Conservation (phyloP, 2,797 vertebrate species). For the Falco columbarius region DNA sequence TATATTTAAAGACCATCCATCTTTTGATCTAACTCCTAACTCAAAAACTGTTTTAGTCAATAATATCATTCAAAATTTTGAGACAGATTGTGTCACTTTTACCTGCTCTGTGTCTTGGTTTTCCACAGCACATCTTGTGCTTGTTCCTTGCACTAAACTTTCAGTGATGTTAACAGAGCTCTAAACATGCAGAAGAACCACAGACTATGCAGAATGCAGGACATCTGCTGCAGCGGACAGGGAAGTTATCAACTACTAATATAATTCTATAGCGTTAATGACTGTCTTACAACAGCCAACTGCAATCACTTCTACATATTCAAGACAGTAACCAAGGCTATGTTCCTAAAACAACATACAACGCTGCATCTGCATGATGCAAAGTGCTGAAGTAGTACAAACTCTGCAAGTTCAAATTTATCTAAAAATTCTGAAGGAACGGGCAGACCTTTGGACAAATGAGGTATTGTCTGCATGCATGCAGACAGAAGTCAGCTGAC, state of each 20-base stretch:
- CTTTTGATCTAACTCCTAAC: neutral
- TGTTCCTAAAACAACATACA: neutral
- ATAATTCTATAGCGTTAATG: neutral
- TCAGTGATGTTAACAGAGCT: neutral
- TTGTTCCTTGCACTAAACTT: neutral
- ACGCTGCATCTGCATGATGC: neutral
- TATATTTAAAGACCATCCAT: neutral
- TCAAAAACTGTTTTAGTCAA: neutral
- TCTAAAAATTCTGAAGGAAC: neutral
- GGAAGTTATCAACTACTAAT: neutral
- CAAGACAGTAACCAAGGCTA: neutral
- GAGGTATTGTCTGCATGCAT: neutral
- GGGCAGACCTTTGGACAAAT: neutral
- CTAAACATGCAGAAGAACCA: neutral
- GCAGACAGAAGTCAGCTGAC: neutral
- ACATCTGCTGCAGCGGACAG: neutral
- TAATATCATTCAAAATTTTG: neutral
- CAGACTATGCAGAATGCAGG: neutral
- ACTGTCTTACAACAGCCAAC: neutral
- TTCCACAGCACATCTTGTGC: neutral
- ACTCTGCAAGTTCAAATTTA: neutral
- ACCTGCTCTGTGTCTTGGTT: neutral
- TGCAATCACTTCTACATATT: neutral
- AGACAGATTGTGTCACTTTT: neutral
- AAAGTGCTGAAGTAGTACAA: slow-evolving; percentile 14